These are phyloP conservation scores for Entomobrya multifasciata DNA, from an alignment of 2,888 invertebrate genomes.

Conservation along the genomic window DNA sequence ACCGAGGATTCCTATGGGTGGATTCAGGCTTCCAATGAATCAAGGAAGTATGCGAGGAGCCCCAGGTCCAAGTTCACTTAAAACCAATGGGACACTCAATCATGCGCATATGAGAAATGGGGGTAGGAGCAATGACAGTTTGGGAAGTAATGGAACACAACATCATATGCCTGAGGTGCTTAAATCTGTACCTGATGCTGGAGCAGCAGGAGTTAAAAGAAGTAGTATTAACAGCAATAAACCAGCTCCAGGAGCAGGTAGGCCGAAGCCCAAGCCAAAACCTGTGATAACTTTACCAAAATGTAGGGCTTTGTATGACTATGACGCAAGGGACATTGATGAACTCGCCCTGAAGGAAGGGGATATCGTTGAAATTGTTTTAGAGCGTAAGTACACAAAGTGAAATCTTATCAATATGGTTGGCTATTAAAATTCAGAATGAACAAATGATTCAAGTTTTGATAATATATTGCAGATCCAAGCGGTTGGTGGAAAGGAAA, in stretches of 20 bases:
- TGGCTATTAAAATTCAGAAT: slow-evolving; percentile 26
- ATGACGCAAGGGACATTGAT: slow-evolving; percentile 86
- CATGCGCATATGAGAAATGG: not conserved
- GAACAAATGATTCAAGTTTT: slow-evolving; percentile 29
- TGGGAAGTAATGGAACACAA: slow-evolving; percentile 59
- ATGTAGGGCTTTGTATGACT: slow-evolving; percentile 84
- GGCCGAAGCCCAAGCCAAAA: slow-evolving; percentile 82
- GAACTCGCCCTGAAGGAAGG: slow-evolving; percentile 85
- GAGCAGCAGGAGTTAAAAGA: slow-evolving; percentile 81
- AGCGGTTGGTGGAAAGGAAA: slow-evolving; percentile 87
- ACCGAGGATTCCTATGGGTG: slow-evolving; percentile 80
- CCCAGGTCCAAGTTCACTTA: slow-evolving; percentile 13
- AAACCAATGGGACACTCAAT: slow-evolving; percentile 22
- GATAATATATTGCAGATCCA: slow-evolving; percentile 83
- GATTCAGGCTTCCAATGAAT: slow-evolving; percentile 80
- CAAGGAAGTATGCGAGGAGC: slow-evolving; percentile 53
- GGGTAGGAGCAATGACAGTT: not conserved
- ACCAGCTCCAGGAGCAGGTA: slow-evolving; percentile 81
- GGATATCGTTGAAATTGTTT: slow-evolving; percentile 84
- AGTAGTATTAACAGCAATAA: slow-evolving; percentile 67
- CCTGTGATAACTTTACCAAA: slow-evolving; percentile 82
- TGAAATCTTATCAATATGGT: not conserved
- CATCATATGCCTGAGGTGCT: slow-evolving; percentile 81
- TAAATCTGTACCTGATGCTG: slow-evolving; percentile 80
- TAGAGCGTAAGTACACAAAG: slow-evolving; percentile 83